Evolutionary conservation across 2,113 vertebrate species (phyloP), one percentile per base, ranked within the genome.

Genomic region (Maccullochella peelii): DNA sequence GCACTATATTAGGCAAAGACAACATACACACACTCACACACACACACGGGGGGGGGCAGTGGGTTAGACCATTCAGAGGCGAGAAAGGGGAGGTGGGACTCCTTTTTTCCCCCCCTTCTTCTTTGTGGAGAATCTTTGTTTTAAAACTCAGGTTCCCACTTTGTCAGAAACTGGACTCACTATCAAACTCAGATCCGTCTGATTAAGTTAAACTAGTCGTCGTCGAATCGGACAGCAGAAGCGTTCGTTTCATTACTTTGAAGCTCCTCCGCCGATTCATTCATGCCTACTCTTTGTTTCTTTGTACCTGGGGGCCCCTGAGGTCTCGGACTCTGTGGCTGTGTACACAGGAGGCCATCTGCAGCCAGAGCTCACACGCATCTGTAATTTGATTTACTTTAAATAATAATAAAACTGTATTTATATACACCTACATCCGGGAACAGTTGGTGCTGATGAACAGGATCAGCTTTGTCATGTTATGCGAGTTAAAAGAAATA

Each of bases 11-110:
- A 87, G 78, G 88, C 88, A 85, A 88, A 90, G 86, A 91, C 84
- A 93, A 92, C 88, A 89, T 66, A 83, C 82, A 75, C 86, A 36
- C 74, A 74, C 12, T 27, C 33, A 58, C 78, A 84, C 73, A 86
- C 75, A 82, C 82, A 63, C 61, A 63, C 72, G 44, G 82, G 88
- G 86, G 91, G 90, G 92, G 89, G 82, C 91, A 76, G 69, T 15
- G 90, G 90, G 84, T 72, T 38, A 84, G 91, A 91, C 89, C 91
- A 93, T 91, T 94, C 89, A 82, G 84, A 80, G 67, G 23, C 4
- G 40, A 74, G 73, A 65, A 40, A 62, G 76, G 71, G 68, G 88
- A 80, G 77, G 79, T 55, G 85, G 79, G 83, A 73, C 70, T 83
- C 50, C 10, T 33, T 0, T 42, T 61, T 47, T 21, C n/a, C n/a